Evolutionary conservation across 2,888 invertebrate genomes (phyloP).

Genomic region (Lepidochrysops patricia): DNA sequence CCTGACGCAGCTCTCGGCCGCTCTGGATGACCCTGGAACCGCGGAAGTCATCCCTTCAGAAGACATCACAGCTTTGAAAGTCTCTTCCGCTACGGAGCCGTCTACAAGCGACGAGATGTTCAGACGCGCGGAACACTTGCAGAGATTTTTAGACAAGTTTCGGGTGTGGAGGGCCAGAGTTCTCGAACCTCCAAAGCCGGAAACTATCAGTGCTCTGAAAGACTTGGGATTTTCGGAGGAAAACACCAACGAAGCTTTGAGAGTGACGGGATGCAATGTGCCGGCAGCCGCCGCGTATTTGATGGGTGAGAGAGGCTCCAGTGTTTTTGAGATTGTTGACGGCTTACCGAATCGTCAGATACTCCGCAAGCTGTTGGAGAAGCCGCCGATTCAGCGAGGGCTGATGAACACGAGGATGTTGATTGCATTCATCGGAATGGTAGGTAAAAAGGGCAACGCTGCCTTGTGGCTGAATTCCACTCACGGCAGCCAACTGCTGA

Average conservation of each 20-base stretch:
- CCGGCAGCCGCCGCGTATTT: slow-evolving; percentile 64
- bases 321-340: slow-evolving; percentile 55
- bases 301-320: slow-evolving; percentile 59
- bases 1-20: slow-evolving; percentile 49
- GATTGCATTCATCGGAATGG: slow-evolving; percentile 64
- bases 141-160: slow-evolving; percentile 56
- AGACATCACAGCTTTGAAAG: slow-evolving; percentile 48
- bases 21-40: slow-evolving; percentile 49
- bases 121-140: slow-evolving; percentile 51
- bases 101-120: slow-evolving; percentile 34
- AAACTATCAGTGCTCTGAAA: slow-evolving; percentile 42
- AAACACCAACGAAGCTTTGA: slow-evolving; percentile 50
- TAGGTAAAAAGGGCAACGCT: slow-evolving; percentile 59
- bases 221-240: slow-evolving; percentile 51
- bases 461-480: slow-evolving; percentile 62
- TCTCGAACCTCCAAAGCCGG: slow-evolving; percentile 46
- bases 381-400: slow-evolving; percentile 62
- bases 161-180: slow-evolving; percentile 50
- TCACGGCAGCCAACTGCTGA: slow-evolving; percentile 58
- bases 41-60: slow-evolving; percentile 56
- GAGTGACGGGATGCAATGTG: slow-evolving; percentile 52
- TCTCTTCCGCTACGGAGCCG: slow-evolving; percentile 15
- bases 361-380: slow-evolving; percentile 52
- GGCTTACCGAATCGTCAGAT: slow-evolving; percentile 59
- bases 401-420: slow-evolving; percentile 61